Base-by-base conservation (phyloP, 2,797 vertebrate species). In the Trachurus trachurus region DNA sequence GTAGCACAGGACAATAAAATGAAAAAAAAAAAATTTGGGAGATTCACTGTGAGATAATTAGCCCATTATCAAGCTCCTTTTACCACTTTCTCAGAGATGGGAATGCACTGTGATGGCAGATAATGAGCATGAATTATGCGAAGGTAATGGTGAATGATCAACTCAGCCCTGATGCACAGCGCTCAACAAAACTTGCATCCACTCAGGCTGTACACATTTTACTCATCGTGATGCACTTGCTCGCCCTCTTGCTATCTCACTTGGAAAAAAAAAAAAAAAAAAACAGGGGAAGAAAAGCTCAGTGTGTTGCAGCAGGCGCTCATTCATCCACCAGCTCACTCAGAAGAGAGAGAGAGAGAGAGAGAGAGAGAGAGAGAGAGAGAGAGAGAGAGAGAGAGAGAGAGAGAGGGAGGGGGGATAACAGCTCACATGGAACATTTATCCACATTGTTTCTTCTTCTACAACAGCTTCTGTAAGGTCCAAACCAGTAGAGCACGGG, bases 311-410 rank as follows among this genome's bases (percentile, higher is more conserved):
- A 85, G 88, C 83, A 66, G 71, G 82, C 73, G 83, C 82, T 85
- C 90, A 88, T 89, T 90, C 90, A 92, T 83, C 75, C 87, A 69
- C 39, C 76, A 40, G 82, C 87, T 81, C 87, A 26, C 80, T 47
- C 66, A 50, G 87, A 66, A 21, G 50, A 72, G 37, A 40, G 34
- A 37, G 34, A 37, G 34, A 8, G 34, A 37, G 34, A 37, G 34
- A 37, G 34, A 9, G 34, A 37, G 34, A 34, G 31, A 5, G 31
- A 34, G 31, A 31, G 31, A 31, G 31, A 31, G 31, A 5, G 6
- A 6, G 34, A n/a, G n/a, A n/a, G n/a, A n/a, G n/a, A n/a, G n/a
- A n/a, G n/a, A n/a, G n/a, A n/a, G n/a, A n/a, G n/a, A n/a, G n/a
- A n/a, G n/a, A n/a, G n/a, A n/a, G n/a, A n/a, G n/a, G n/a, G n/a